These are phyloP conservation scores for Pachypanchax playfairii DNA, from an alignment of 2,113 vertebrate genomes.

Conservation along the genomic window DNA sequence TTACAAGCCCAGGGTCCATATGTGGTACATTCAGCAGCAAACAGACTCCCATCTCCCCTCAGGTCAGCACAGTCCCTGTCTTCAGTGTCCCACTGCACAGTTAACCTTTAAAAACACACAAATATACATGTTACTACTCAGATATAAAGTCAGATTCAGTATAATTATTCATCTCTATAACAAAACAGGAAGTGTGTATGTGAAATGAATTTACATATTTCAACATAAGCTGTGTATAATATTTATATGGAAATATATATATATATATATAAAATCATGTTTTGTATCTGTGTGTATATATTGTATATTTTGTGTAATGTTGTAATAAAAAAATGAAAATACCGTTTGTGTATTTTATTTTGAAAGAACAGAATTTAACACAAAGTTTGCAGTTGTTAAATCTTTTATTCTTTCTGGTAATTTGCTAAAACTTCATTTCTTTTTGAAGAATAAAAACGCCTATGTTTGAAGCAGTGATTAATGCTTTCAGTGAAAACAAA, in stretches of 20 bases:
- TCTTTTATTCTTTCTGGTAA: too few relatives aligned
- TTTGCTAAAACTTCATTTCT: too few relatives aligned
- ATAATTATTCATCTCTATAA: too few relatives aligned
- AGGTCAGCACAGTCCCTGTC: constrained; percentile 60
- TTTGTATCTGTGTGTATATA: constrained; percentile 1
- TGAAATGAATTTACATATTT: too few relatives aligned
- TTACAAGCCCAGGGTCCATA: constrained; percentile 51
- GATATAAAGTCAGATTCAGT: too few relatives aligned
- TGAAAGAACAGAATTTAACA: too few relatives aligned
- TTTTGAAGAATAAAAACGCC: too few relatives aligned
- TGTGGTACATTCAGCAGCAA: constrained; percentile 33
- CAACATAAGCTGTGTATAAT: background rate
- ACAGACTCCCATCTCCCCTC: constrained; percentile 41
- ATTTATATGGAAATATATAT: background rate
- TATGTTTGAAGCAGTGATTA: too few relatives aligned
- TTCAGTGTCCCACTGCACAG: constrained; percentile 47
- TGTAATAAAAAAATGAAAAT: constrained; percentile 15
- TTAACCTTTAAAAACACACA: constrained; percentile 25
- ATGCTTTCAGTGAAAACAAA: too few relatives aligned
- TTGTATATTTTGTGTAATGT: background rate
- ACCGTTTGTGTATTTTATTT: background rate
- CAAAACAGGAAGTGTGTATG: too few relatives aligned
- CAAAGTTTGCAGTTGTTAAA: too few relatives aligned
- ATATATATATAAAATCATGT: too few relatives aligned
- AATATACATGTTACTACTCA: background rate